Evolutionary conservation across 1,140 invertebrate species (phyloP).

Genomic region (Drosophila pachea): DNA sequence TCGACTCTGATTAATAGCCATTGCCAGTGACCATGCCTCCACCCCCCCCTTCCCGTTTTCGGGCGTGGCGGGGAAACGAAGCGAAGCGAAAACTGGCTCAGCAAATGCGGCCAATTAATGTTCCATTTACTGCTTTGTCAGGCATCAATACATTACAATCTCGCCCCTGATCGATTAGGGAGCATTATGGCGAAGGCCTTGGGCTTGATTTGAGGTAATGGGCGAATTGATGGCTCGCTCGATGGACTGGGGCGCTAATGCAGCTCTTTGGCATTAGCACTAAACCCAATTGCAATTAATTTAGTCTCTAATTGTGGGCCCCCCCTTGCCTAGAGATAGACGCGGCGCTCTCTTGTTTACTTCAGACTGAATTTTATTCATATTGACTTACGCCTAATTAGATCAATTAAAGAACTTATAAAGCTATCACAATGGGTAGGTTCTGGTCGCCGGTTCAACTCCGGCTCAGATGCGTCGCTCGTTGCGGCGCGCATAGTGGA

Average conservation of each 20-base stretch:
- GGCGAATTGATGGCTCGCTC: too few relatives aligned
- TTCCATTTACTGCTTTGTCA: not conserved
- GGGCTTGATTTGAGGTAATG: too few relatives aligned
- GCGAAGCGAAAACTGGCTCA: not conserved
- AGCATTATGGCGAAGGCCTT: too few relatives aligned
- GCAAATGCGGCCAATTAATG: slow-evolving; percentile 6
- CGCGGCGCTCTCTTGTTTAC: not conserved
- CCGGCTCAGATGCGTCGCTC: slow-evolving; percentile 45
- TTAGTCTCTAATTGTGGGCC: too few relatives aligned
- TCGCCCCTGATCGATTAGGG: too few relatives aligned
- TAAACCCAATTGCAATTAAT: too few relatives aligned
- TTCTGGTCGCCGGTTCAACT: not conserved
- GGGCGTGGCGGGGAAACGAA: too few relatives aligned
- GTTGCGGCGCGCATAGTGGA: slow-evolving; percentile 55
- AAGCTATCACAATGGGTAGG: slow-evolving; percentile 49
- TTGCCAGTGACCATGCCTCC: slow-evolving; percentile 36
- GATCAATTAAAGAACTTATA: not conserved
- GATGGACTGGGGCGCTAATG: too few relatives aligned
- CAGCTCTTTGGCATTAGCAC: too few relatives aligned
- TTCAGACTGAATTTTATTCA: slow-evolving; percentile 35
- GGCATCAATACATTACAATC: too few relatives aligned
- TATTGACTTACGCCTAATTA: slow-evolving; percentile 5
- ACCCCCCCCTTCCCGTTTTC: too few relatives aligned
- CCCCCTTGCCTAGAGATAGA: too few relatives aligned
- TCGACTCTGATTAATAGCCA: slow-evolving; percentile 37